These are phyloP conservation scores for Plebejus anna DNA, from an alignment of 2,888 invertebrate genomes.

Conservation along the genomic window DNA sequence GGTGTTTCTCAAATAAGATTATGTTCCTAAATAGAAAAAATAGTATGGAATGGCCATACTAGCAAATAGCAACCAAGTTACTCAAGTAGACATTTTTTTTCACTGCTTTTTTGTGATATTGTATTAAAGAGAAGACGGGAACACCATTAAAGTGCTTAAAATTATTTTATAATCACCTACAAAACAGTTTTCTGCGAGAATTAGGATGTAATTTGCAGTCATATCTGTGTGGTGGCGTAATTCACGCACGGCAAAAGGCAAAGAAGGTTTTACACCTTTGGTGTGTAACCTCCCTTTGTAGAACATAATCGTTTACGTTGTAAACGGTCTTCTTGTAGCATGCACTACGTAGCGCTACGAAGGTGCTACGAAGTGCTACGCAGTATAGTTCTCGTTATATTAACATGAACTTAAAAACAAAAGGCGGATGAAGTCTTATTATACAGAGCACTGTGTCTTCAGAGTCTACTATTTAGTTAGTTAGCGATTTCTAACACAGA, in stretches of 20 bases:
- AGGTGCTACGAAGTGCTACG: slow-evolving; percentile 5
- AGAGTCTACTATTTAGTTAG: too few relatives aligned
- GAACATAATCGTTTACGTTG: not conserved
- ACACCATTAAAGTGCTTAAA: not conserved
- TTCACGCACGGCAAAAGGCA: not conserved
- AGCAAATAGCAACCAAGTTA: not conserved
- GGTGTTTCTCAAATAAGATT: not conserved
- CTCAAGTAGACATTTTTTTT: not conserved
- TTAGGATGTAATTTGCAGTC: not conserved
- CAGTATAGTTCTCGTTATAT: not conserved
- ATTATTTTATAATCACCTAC: not conserved
- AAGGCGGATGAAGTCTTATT: too few relatives aligned
- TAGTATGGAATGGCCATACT: not conserved
- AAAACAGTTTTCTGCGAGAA: not conserved
- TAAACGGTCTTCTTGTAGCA: not conserved
- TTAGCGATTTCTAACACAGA: too few relatives aligned
- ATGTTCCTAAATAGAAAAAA: too few relatives aligned
- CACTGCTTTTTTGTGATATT: too few relatives aligned
- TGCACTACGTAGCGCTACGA: not conserved
- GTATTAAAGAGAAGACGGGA: too few relatives aligned
- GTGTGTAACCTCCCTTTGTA: not conserved
- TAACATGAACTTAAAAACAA: too few relatives aligned
- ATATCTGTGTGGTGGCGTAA: not conserved
- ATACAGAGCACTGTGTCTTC: too few relatives aligned
- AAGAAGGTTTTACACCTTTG: not conserved